Evolutionary conservation across 1,140 invertebrate genomes (phyloP), one percentile per base, ranked within the genome.

Genomic region (Macrobrachium nipponense): DNA sequence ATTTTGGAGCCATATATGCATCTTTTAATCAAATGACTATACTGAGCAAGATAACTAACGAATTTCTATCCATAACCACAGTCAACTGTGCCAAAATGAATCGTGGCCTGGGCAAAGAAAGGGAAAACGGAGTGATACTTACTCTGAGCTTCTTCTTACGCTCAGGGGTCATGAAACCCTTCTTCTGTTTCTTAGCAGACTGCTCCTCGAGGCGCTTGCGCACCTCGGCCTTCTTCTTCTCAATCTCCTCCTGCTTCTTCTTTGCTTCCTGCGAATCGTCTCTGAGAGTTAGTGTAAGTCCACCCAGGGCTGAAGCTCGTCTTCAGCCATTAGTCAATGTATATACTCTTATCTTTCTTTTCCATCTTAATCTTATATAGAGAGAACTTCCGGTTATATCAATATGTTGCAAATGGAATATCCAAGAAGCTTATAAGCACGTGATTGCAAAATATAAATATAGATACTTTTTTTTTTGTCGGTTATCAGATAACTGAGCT

Each of bases 111-210:
- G 8, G 20, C 14, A 6, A 70, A 70, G 15, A 6, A 85, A n/a
- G 86, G 7, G 62, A 76, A 8, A 60, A n/a, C n/a, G 44, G 18
- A 92, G 12, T 27, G 43, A 44, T 20, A 86, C 89, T 88, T 81
- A 90, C 96, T 94, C 97, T 95, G 91, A 98, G 96, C 92, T 98
- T 98, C 96, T 98, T 98, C 95, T 98, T 98, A 92, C 97, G 97
- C 93, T 98, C 97, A 89, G 97, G 97, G 91, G 97, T 98, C 97
- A 98, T 98, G 95, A 98, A 98, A 95, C 97, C 97, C 93, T 98
- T 98, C 94, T 98, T 98, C 93, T 97, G 97, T 93, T 98, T 98
- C 91, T 96, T 96, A 91, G 96, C 97, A 91, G 97, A 97, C 92
- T 96, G 96, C 92, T 97, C 97, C 92, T 98, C 97, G 93, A 98